Evolutionary conservation across 1,140 invertebrate species (phyloP).

Genomic region (Heliothis subflexa): DNA sequence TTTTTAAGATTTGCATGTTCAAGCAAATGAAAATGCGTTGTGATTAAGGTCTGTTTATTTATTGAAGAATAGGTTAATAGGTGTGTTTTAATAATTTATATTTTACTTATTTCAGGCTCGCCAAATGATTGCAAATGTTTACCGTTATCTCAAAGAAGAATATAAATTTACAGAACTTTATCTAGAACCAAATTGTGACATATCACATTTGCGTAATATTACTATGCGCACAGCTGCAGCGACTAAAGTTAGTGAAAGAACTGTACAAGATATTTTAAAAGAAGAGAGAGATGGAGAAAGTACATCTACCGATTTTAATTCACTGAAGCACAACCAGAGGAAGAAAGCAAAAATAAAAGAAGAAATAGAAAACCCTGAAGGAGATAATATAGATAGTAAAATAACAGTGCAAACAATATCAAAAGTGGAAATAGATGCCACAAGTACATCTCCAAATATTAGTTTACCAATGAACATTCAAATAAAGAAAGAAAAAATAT

Average conservation of each 20-base stretch:
- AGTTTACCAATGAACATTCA: no score
- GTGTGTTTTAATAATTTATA: background rate
- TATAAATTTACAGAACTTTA: constrained; percentile 12
- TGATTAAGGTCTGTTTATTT: no score
- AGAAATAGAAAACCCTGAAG: no score
- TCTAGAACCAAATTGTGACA: constrained; percentile 12
- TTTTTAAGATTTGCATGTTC: no score
- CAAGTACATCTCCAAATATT: no score
- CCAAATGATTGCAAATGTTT: constrained; percentile 11
- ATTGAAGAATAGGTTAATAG: background rate
- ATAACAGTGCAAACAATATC: no score
- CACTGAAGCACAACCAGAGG: background rate
- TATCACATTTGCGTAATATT: constrained; percentile 29
- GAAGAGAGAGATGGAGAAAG: constrained; percentile 8
- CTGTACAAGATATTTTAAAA: constrained; percentile 19
- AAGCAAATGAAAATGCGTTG: no score
- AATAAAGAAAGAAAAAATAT: no score
- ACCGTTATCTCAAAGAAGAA: constrained; percentile 21
- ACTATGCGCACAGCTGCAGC: constrained; percentile 8
- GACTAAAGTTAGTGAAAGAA: constrained; percentile 11
- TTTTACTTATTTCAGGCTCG: constrained; percentile 24
- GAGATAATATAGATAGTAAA: no score
- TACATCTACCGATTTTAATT: constrained; percentile 4
- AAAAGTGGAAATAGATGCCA: no score
- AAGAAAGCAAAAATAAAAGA: background rate